Base-by-base conservation (phyloP, 2,888 invertebrate genomes). In the Lordiphosa andalusiaca region DNA sequence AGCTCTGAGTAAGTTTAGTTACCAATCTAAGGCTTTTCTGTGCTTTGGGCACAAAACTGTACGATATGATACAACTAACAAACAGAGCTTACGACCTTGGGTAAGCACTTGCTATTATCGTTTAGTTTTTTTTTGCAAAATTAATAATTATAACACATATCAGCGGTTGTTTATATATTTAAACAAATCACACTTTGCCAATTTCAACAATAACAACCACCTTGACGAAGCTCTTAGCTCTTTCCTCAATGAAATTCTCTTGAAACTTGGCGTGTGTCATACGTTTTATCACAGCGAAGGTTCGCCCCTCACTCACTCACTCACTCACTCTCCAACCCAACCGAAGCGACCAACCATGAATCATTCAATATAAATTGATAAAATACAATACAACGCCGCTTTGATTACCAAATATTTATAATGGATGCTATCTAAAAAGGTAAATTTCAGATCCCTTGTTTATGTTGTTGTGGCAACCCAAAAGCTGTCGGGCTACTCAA, bases 221-320 rank as follows among this genome's bases (percentile, higher is more conserved):
- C 48, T 46, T 50, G 39, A 5, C 12, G 13, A 16, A 10, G 7
- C 47, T 23, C 36, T 65, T 4, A 33, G 44, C 56, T 40, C 48
- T 16, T 35, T 46, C 36, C 25, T n/a, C 23, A 25, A 41, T 19
- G 12, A 9, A 67, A 48, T 67, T 64, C 60, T 47, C 60, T 39
- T 59, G 64, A 67, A 67, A 39, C 41, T 47, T 37, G 42, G 48
- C 36, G 36, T 64, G 64, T 67, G 64, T 64, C 64, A 64, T 67
- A 0, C 10, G n/a, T 35, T 35, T 47, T 47, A 47, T 47, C 47
- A 47, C 19, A 35, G 36, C 4, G 35, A 36, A 33, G 36, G 30
- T 42, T 46, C 47, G 41, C 33, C 35, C 35, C n/a, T n/a, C n/a
- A n/a, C n/a, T n/a, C n/a, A n/a, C 40, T 16, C 12, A 9, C 38